Evolutionary conservation across 2,113 vertebrate species (phyloP).

Genomic region (Salvelinus fontinalis): DNA sequence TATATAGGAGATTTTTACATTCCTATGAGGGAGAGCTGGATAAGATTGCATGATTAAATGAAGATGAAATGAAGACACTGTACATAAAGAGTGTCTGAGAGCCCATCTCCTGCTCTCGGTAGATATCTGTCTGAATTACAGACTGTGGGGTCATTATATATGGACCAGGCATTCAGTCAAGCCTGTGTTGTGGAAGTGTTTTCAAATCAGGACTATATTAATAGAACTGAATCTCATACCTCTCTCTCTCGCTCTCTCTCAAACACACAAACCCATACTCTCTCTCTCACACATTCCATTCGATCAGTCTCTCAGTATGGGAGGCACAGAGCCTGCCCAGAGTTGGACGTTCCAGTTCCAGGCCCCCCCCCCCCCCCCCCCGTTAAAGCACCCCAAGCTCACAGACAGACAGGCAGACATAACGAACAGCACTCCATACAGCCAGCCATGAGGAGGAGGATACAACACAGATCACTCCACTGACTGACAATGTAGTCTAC

Average conservation of each 20-base stretch:
- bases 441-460: neutral
- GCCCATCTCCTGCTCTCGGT: neutral
- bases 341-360: slow-evolving; percentile 16
- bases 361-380: neutral
- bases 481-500: neutral
- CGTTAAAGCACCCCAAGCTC: neutral
- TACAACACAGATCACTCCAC: neutral
- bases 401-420: neutral
- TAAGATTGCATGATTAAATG: neutral
- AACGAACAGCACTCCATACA: neutral
- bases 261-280: neutral
- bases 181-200: too few species aligned
- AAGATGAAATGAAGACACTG: neutral
- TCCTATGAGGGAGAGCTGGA: neutral
- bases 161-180: neutral
- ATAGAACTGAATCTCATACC: neutral
- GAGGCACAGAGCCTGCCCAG: slow-evolving; percentile 10
- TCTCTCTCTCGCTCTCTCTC: neutral
- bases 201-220: too few species aligned
- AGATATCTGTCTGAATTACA: neutral
- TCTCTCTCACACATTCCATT: slow-evolving; percentile 10
- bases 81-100: neutral
- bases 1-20: neutral
- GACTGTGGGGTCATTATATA: too few species aligned
- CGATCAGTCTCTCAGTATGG: slow-evolving; percentile 15